Evolutionary conservation across 2,888 invertebrate species (phyloP).

Genomic region (Lottia scabra): DNA sequence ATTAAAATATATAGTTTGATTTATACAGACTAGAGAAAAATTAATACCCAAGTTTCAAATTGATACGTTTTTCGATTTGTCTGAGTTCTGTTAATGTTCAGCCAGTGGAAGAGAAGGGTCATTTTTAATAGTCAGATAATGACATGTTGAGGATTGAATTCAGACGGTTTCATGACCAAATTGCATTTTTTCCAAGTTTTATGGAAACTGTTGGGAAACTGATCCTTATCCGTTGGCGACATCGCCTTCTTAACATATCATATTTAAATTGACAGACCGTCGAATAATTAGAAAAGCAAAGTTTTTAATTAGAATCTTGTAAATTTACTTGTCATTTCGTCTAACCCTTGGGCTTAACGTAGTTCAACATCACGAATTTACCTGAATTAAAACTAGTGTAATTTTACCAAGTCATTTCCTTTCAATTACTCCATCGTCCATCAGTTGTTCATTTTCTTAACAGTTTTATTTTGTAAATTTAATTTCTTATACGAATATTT

Average conservation of each 20-base stretch:
- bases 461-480: no score
- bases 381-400: not conserved
- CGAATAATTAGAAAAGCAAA: not conserved
- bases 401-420: constrained; percentile 1
- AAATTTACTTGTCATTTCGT: not conserved
- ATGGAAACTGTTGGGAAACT: not conserved
- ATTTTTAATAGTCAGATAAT: no score
- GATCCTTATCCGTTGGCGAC: constrained; percentile 3
- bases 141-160: not conserved
- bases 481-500: no score
- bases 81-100: no score
- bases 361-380: not conserved
- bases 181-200: not conserved
- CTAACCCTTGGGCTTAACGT: not conserved
- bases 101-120: no score
- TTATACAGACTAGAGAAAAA: no score
- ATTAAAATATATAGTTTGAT: no score
- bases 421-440: not conserved
- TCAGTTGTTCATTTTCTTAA: no score
- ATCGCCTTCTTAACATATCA: not conserved
- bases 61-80: no score
- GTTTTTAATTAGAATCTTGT: not conserved
- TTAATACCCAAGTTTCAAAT: no score
- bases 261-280: constrained; percentile 1
- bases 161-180: constrained; percentile 4